These are phyloP conservation scores for Marronus borbonicus DNA, from an alignment of 2,888 invertebrate genomes.

Conservation along the genomic window DNA sequence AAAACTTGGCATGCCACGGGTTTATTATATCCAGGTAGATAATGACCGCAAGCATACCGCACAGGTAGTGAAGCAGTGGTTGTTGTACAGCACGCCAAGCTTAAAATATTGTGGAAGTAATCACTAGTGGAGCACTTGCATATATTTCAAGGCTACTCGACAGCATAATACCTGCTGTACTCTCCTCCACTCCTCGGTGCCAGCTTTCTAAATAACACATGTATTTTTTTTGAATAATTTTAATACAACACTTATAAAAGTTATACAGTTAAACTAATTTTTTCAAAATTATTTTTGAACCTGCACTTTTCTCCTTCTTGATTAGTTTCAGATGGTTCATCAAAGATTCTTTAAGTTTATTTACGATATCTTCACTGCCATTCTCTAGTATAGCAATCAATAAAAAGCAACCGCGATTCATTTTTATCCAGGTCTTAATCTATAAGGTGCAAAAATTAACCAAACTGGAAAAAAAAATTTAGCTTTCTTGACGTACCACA, in stretches of 20 bases:
- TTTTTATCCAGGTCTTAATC: conserved; percentile 78
- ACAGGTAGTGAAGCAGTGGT: too few relatives aligned
- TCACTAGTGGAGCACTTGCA: too few relatives aligned
- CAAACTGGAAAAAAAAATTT: background rate
- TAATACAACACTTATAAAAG: conserved; percentile 5
- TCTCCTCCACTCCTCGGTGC: too few relatives aligned
- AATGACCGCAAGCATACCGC: too few relatives aligned
- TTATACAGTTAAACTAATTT: conserved; percentile 50
- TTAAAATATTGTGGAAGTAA: too few relatives aligned
- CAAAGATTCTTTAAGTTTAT: conserved; percentile 72
- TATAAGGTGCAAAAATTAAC: conserved; percentile 65
- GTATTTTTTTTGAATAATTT: too few relatives aligned
- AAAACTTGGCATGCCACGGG: too few relatives aligned
- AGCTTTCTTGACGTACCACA: conserved; percentile 70
- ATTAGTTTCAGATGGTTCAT: conserved; percentile 70
- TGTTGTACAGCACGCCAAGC: too few relatives aligned
- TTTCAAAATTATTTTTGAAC: conserved; percentile 76
- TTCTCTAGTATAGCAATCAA: conserved; percentile 79
- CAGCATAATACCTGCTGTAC: too few relatives aligned
- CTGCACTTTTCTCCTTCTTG: conserved; percentile 74
- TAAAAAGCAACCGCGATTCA: conserved; percentile 86
- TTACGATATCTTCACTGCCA: conserved; percentile 70
- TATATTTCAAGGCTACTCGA: too few relatives aligned
- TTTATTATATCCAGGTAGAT: too few relatives aligned
- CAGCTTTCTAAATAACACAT: too few relatives aligned